phyloP scores from a whole-genome alignment of 2,113 vertebrate genomes.

The Brevimyrus niger region DNA sequence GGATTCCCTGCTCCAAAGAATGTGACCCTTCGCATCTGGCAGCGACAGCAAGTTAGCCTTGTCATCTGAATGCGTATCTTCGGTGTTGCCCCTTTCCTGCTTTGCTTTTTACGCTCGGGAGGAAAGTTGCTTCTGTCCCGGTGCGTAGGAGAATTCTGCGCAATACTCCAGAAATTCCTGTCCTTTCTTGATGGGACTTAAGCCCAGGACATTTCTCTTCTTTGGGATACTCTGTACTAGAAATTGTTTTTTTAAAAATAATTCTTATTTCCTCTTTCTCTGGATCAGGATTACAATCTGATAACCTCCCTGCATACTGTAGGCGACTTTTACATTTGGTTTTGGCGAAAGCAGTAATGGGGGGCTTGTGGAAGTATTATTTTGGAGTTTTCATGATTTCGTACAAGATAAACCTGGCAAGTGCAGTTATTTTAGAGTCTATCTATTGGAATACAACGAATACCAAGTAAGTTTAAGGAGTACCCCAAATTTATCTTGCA shows the following conservation, averaged over 20 bases:
- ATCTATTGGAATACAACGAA: conserved; percentile 99
- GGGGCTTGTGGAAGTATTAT: conserved; percentile 89
- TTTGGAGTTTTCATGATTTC: conserved; percentile 83
- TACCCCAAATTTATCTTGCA: not conserved
- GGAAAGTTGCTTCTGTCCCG: conserved; percentile 18
- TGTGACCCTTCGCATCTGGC: conserved; percentile 43
- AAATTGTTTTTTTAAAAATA: not conserved
- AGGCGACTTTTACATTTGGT: conserved; percentile 12
- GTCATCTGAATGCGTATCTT: conserved; percentile 43
- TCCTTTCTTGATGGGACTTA: conserved; percentile 26
- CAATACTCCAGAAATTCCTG: not conserved
- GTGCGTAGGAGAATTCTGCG: conserved; percentile 5
- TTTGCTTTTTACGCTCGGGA: conserved; percentile 25
- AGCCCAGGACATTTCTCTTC: conserved; percentile 31
- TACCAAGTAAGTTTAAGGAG: conserved; percentile 77
- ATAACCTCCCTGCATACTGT: not conserved
- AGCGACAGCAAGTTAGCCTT: conserved; percentile 38
- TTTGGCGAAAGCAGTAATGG: conserved; percentile 61
- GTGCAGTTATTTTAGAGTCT: conserved; percentile 87
- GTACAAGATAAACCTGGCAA: conserved; percentile 81
- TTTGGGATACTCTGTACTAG: conserved; percentile 33
- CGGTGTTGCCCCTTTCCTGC: conserved; percentile 25
- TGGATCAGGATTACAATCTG: conserved; percentile 34
- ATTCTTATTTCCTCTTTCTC: conserved; percentile 17
- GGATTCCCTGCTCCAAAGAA: conserved; percentile 43